Conservation (phyloP, 2,797 vertebrate genomes). For the Gastrophryne carolinensis region DNA sequence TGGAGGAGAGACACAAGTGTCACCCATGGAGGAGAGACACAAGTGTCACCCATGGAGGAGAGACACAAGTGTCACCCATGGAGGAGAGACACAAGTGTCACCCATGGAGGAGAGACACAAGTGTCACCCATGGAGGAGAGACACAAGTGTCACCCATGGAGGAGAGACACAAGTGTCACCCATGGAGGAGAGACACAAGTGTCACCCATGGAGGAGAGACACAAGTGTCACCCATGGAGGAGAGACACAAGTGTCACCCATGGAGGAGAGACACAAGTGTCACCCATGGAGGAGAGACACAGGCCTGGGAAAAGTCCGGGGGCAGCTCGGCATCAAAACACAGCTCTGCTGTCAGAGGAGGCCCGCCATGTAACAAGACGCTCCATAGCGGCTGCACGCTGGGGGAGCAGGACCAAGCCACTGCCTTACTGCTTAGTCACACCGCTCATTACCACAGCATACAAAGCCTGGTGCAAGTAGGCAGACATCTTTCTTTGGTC, state of each 20-base stretch:
- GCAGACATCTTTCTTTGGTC: no score
- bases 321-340: slow-evolving; percentile 27
- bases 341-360: slow-evolving; percentile 11
- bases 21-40: slow-evolving; percentile 14
- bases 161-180: slow-evolving; percentile 9
- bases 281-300: slow-evolving; percentile 11
- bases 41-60: slow-evolving; percentile 20
- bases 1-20: slow-evolving; percentile 11
- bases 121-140: slow-evolving; percentile 23
- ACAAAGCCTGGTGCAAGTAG: no score
- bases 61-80: neutral
- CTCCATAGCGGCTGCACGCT: neutral
- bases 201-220: slow-evolving; percentile 19
- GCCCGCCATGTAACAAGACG: neutral
- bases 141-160: slow-evolving; percentile 3
- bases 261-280: no score
- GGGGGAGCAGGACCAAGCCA: neutral
- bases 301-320: slow-evolving; percentile 46
- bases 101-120: slow-evolving; percentile 8
- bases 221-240: slow-evolving; percentile 8
- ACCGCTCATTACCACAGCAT: no score
- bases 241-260: slow-evolving; percentile 3
- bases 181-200: slow-evolving; percentile 11
- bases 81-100: slow-evolving; percentile 10
- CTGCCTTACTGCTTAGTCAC: neutral